phyloP scores from a whole-genome alignment of 1,140 invertebrate genomes.

The Zaprionus capensis region DNA sequence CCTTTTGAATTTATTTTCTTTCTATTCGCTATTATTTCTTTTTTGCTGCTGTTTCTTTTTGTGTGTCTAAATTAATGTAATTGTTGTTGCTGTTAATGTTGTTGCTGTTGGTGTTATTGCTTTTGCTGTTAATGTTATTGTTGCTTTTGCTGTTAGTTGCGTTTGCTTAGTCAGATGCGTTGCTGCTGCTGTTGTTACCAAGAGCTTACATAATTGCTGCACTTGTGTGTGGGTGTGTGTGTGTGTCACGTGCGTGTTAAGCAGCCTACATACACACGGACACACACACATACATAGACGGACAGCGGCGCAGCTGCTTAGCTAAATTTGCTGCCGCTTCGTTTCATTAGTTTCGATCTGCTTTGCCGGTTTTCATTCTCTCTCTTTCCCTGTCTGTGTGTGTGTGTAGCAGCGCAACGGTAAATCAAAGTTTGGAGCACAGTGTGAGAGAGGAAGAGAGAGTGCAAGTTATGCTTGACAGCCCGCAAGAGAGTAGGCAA shows the following conservation, averaged over 20 bases:
- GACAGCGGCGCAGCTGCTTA: conserved; percentile 1
- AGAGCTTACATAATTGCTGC: conserved; percentile 66
- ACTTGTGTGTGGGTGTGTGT: conserved; percentile 30
- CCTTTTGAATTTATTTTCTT: conserved; percentile 14
- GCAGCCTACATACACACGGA: neutral
- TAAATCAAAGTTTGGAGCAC: neutral
- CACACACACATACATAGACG: neutral
- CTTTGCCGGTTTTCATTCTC: neutral
- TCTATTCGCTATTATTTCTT: neutral
- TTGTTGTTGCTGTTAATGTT: neutral
- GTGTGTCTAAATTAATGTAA: conserved; percentile 16
- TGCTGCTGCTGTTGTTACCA: conserved; percentile 20
- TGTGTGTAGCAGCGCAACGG: neutral
- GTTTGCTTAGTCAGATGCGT: conserved; percentile 26
- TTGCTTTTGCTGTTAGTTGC: conserved; percentile 1
- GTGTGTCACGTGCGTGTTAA: conserved; percentile 25
- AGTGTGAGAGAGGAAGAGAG: neutral
- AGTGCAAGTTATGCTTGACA: neutral
- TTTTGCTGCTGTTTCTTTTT: neutral
- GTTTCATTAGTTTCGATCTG: conserved; percentile 1
- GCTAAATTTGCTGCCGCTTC: neutral
- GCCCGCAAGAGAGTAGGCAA: neutral
- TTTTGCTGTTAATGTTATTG: neutral
- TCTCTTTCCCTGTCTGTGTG: neutral
- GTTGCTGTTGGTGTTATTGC: neutral